phyloP scores from a whole-genome alignment of 2,797 vertebrate species.

The Mareca strepera region DNA sequence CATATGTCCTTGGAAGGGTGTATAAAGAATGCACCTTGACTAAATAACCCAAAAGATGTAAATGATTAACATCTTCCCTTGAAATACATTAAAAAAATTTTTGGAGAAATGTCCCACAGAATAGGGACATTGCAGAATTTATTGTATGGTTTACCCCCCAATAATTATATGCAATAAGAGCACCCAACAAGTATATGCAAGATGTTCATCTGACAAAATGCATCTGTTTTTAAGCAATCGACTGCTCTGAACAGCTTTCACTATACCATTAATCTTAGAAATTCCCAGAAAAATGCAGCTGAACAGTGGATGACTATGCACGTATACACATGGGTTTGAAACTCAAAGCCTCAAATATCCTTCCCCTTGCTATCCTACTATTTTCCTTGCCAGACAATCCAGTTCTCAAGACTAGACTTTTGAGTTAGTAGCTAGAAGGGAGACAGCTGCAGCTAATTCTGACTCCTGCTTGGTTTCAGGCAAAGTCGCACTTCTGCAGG shows the following conservation, averaged over 20 bases:
- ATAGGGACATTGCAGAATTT: not conserved
- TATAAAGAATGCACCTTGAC: not conserved
- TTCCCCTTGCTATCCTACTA: not conserved
- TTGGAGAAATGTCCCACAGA: not conserved
- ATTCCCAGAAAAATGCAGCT: not conserved
- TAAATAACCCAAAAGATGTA: not conserved
- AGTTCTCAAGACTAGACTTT: not conserved
- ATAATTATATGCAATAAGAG: not conserved
- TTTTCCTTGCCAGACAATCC: not conserved
- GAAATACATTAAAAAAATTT: not conserved
- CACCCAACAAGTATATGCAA: not conserved
- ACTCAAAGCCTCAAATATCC: not conserved
- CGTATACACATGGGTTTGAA: not conserved
- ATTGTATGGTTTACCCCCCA: not conserved
- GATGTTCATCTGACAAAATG: not conserved
- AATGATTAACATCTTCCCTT: not conserved
- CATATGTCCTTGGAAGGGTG: not conserved
- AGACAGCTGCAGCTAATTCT: not conserved
- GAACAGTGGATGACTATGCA: not conserved
- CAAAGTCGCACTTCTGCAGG: not conserved
- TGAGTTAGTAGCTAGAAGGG: not conserved
- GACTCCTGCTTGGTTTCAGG: not conserved
- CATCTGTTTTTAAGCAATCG: not conserved
- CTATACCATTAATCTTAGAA: not conserved
- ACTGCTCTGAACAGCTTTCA: not conserved